Evolutionary conservation across 1,140 invertebrate species (phyloP).

Genomic region (Meloidogyne chitwoodi): DNA sequence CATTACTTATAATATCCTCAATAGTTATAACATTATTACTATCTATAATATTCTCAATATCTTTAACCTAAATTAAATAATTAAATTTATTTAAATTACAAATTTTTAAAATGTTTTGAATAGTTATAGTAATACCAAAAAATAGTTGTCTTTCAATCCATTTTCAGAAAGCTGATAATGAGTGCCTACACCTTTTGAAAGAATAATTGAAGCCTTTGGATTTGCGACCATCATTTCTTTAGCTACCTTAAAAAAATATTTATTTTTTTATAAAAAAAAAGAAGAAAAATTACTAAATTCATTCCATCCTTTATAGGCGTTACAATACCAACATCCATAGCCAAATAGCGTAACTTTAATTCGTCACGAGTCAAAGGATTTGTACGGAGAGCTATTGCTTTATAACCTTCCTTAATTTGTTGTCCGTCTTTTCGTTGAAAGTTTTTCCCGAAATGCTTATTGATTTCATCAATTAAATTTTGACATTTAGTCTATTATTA

Average conservation of each 20-base stretch:
- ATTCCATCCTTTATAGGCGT: constrained; percentile 59
- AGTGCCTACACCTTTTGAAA: constrained; percentile 57
- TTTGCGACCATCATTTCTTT: constrained; percentile 59
- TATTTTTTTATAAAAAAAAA: too few species aligned
- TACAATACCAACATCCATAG: constrained; percentile 59
- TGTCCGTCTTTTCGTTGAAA: neutral
- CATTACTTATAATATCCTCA: too few species aligned
- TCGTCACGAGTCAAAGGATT: constrained; percentile 51
- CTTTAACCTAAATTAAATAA: constrained; percentile 28
- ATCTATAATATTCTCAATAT: too few species aligned
- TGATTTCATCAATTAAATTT: too few species aligned
- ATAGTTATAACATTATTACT: too few species aligned
- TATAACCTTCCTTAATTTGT: constrained; percentile 45
- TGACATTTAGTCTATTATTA: too few species aligned
- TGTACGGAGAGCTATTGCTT: constrained; percentile 54
- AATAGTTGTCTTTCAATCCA: constrained; percentile 40
- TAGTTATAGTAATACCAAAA: too few species aligned
- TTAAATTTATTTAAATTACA: too few species aligned
- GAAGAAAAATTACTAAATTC: constrained; percentile 52
- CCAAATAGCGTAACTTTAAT: constrained; percentile 52
- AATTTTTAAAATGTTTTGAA: too few species aligned
- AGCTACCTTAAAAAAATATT: constrained; percentile 17
- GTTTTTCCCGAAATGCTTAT: too few species aligned
- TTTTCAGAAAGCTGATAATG: constrained; percentile 56
- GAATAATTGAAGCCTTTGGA: constrained; percentile 49